Conservation (phyloP, 2,888 invertebrate genomes). For the Acrobasis repandana region DNA sequence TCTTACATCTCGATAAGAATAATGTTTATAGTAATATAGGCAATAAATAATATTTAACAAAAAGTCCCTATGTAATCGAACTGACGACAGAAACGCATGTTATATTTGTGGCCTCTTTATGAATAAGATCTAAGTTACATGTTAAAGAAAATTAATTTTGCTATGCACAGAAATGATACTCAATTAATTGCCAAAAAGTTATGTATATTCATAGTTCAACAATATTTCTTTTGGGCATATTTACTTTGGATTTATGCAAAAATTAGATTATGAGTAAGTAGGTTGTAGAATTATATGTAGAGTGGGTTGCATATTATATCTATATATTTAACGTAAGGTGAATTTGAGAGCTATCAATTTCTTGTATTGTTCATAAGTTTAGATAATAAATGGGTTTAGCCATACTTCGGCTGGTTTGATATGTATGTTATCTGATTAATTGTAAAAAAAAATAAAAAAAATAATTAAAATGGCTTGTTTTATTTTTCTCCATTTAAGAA, state of each 20-base stretch:
- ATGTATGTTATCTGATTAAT: constrained; percentile 83
- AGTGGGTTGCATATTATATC: constrained; percentile 80
- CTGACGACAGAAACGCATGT: constrained; percentile 82
- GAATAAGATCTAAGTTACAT: constrained; percentile 83
- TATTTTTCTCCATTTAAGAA: constrained; percentile 49
- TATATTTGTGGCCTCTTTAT: constrained; percentile 83
- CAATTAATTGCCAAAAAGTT: constrained; percentile 84
- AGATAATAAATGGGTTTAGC: constrained; percentile 83
- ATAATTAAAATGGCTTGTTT: constrained; percentile 64
- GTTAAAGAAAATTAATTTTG: constrained; percentile 82
- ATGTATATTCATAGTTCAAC: constrained; percentile 83
- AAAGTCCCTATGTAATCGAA: constrained; percentile 83
- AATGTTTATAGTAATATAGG: constrained; percentile 76
- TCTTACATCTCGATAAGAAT: constrained; percentile 79
- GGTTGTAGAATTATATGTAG: constrained; percentile 82
- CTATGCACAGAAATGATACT: constrained; percentile 84
- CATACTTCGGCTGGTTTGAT: constrained; percentile 83
- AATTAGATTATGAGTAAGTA: constrained; percentile 82
- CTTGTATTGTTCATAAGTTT: constrained; percentile 83
- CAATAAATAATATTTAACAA: constrained; percentile 80
- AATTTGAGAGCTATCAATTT: constrained; percentile 83
- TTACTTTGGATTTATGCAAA: constrained; percentile 83
- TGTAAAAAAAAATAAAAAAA: constrained; percentile 79
- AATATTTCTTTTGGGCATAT: constrained; percentile 83
- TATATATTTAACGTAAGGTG: constrained; percentile 80